A percentile compares a stretch with the other conserved stretches of the same genome.
phyloP scores from a whole-genome alignment of 2,888 invertebrate species.

The Drosophila percnosoma region DNA sequence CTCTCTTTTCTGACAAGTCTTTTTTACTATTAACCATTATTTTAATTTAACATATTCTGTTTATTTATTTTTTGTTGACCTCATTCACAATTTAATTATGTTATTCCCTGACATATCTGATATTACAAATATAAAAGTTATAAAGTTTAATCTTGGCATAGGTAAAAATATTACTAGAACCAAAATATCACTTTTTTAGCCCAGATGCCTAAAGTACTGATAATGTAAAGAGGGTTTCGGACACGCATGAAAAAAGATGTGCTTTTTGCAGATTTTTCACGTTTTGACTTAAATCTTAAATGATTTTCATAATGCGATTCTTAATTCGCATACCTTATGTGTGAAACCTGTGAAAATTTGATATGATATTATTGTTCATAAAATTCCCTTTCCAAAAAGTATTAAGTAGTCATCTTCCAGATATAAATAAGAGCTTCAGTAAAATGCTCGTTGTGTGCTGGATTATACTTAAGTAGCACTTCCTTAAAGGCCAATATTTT shows the following conservation, averaged over 20 bases:
- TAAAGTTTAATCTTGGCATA: neutral
- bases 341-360: neutral
- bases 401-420: rapidly evolving
- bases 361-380: neutral
- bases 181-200: too few relatives aligned
- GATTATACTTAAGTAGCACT: neutral
- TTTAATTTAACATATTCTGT: neutral
- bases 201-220: neutral
- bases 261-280: neutral
- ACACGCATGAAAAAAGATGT: neutral
- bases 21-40: neutral
- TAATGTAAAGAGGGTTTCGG: too few relatives aligned
- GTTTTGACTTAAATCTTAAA: neutral
- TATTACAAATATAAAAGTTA: neutral
- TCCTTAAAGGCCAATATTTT: neutral
- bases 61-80: neutral
- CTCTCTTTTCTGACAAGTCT: too few relatives aligned
- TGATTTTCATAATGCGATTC: neutral
- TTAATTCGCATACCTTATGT: neutral
- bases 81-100: neutral
- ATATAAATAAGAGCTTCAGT: neutral
- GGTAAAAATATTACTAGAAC: neutral
- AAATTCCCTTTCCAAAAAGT: neutral
- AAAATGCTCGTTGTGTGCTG: neutral
- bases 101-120: neutral